A percentile compares a stretch with the other conserved stretches of the same genome.
Evolutionary conservation across 2,888 invertebrate genomes (phyloP).

Genomic region (Mythimna albipuncta): DNA sequence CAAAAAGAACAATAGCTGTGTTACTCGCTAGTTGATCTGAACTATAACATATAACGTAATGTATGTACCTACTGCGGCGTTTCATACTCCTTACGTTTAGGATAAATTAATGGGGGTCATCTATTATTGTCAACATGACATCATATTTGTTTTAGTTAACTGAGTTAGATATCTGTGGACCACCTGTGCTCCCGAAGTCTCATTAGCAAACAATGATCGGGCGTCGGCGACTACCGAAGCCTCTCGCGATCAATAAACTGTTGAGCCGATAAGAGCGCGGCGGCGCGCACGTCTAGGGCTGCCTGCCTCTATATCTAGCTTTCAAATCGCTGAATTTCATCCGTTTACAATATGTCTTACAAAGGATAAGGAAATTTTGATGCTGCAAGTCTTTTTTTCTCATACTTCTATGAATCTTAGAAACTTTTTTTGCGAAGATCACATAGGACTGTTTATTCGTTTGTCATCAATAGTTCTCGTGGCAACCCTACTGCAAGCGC

Average conservation of each 20-base stretch:
- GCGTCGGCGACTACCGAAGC: conserved; percentile 70
- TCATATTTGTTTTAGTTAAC: conserved; percentile 80
- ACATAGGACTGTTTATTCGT: background rate
- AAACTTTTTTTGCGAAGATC: background rate
- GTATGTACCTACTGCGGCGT: conserved; percentile 32
- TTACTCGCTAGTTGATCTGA: conserved; percentile 53
- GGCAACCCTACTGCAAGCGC: conserved; percentile 69
- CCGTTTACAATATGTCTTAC: conserved; percentile 11
- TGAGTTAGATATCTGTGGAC: conserved; percentile 70
- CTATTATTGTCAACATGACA: conserved; percentile 75
- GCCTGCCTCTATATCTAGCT: conserved; percentile 32
- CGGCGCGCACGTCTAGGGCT: conserved; percentile 61
- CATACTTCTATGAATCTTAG: background rate
- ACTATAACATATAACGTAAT: conserved; percentile 38
- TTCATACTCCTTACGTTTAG: conserved; percentile 56
- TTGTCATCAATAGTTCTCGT: conserved; percentile 23
- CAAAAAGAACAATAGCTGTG: conserved; percentile 54
- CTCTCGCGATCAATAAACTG: conserved; percentile 80
- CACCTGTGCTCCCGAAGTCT: conserved; percentile 79
- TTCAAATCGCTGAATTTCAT: conserved; percentile 18
- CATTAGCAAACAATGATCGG: conserved; percentile 89
- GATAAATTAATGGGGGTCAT: conserved; percentile 73
- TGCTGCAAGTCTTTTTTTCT: background rate
- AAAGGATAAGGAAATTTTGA: conserved; percentile 19
- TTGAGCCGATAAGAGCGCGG: conserved; percentile 70